A percentile compares a stretch with the other conserved stretches of the same genome.
phyloP scores from a whole-genome alignment of 2,888 invertebrate species.

The Nectonema munidae region DNA sequence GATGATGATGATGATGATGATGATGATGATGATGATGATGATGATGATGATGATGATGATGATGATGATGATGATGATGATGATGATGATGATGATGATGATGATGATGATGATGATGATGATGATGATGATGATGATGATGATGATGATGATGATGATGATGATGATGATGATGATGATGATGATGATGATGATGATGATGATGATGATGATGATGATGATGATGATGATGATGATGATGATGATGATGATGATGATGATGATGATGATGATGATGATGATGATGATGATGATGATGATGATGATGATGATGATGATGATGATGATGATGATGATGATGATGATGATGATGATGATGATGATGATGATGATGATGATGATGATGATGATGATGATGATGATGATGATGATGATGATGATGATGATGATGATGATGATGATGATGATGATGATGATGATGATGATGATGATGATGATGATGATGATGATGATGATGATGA shows the following conservation, averaged over 20 bases:
- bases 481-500: constrained; percentile 14
- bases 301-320: constrained; percentile 14
- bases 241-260: constrained; percentile 17
- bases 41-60: constrained; percentile 16
- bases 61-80: constrained; percentile 17
- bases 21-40: constrained; percentile 15
- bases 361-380: constrained; percentile 16
- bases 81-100: constrained; percentile 17
- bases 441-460: constrained; percentile 17
- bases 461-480: constrained; percentile 16
- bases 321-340: constrained; percentile 17
- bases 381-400: constrained; percentile 15
- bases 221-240: constrained; percentile 16
- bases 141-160: constrained; percentile 17
- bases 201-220: constrained; percentile 15
- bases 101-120: constrained; percentile 16
- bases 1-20: constrained; percentile 16
- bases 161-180: constrained; percentile 17
- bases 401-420: constrained; percentile 16
- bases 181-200: constrained; percentile 16
- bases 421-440: constrained; percentile 17
- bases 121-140: constrained; percentile 14
- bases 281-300: constrained; percentile 16
- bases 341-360: constrained; percentile 17
- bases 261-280: constrained; percentile 17